Conservation (phyloP, 1,140 invertebrate species). For the Anthonomus grandis region DNA sequence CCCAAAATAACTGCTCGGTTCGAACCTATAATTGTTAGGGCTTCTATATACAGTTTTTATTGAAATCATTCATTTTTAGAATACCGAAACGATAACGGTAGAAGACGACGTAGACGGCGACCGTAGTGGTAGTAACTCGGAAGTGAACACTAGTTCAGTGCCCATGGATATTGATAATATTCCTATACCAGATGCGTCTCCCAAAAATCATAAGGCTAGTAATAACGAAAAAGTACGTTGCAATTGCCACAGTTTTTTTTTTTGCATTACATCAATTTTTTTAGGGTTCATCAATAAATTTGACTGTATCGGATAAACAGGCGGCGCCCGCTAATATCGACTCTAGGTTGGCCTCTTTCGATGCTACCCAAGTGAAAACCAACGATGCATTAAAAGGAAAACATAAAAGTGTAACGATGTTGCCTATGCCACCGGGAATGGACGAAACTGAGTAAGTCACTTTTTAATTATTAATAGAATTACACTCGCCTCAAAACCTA, state of each 20-base stretch:
- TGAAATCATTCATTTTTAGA: no score
- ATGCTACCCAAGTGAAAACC: slow-evolving; percentile 6
- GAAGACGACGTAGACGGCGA: slow-evolving; percentile 32
- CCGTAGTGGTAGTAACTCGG: background rate
- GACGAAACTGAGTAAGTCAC: slow-evolving; percentile 58
- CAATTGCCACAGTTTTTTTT: background rate
- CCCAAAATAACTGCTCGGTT: no score
- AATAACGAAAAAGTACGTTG: slow-evolving; percentile 9
- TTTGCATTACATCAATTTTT: no score
- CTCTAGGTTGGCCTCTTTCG: background rate
- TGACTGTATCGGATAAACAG: slow-evolving; percentile 1
- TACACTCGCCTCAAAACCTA: no score
- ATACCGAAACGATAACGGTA: slow-evolving; percentile 16
- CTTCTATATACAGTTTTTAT: no score
- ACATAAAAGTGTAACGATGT: slow-evolving; percentile 65
- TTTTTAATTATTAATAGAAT: background rate
- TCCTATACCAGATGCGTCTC: slow-evolving; percentile 29
- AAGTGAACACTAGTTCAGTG: slow-evolving; percentile 23
- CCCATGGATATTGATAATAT: slow-evolving; percentile 47
- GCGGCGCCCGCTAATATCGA: slow-evolving; percentile 10
- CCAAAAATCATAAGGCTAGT: slow-evolving; percentile 23
- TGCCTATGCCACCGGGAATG: slow-evolving; percentile 83
- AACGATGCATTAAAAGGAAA: slow-evolving; percentile 41
- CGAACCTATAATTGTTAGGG: no score
- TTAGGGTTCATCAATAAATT: no score